Percentiles rank a stretch among this genome's conserved stretches.
Conservation (phyloP, 1,140 invertebrate genomes). For the Drosophila ironensis region DNA sequence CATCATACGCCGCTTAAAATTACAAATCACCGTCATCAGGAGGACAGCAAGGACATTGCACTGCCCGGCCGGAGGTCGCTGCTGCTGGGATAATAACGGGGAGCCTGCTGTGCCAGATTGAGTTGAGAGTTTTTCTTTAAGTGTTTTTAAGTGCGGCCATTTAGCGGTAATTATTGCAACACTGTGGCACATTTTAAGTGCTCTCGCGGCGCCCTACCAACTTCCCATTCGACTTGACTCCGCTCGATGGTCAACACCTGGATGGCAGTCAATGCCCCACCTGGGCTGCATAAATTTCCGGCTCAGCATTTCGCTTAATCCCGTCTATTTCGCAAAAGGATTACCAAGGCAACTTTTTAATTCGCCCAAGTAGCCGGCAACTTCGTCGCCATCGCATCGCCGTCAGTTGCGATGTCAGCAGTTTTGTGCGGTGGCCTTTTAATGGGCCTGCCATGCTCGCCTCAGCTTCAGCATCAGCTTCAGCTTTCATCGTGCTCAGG, state of each 20-base stretch:
- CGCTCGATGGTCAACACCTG: constrained; percentile 46
- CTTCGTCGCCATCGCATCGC: constrained; percentile 5
- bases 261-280: constrained; percentile 26
- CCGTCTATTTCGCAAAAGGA: constrained; percentile 78
- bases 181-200: constrained; percentile 80
- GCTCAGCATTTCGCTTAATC: constrained; percentile 75
- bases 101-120: constrained; percentile 45
- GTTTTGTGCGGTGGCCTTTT: constrained; percentile 73
- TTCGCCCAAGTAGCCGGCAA: constrained; percentile 48
- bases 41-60: constrained; percentile 22
- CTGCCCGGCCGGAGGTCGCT: constrained; percentile 5
- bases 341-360: constrained; percentile 80
- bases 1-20: constrained; percentile 74
- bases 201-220: constrained; percentile 18
- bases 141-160: constrained; percentile 75
- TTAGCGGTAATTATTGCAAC: constrained; percentile 79
- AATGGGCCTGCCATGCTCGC: constrained; percentile 37
- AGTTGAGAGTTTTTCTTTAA: constrained; percentile 20
- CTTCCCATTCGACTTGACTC: constrained; percentile 11
- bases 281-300: constrained; percentile 74
- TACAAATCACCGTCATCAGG: constrained; percentile 75
- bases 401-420: constrained; percentile 67
- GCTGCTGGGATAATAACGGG: constrained; percentile 67
- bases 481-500: not conserved
- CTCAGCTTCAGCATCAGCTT: not conserved